Base-by-base conservation (phyloP, 2,888 invertebrate species). In the Megaustenia siamemsis region DNA sequence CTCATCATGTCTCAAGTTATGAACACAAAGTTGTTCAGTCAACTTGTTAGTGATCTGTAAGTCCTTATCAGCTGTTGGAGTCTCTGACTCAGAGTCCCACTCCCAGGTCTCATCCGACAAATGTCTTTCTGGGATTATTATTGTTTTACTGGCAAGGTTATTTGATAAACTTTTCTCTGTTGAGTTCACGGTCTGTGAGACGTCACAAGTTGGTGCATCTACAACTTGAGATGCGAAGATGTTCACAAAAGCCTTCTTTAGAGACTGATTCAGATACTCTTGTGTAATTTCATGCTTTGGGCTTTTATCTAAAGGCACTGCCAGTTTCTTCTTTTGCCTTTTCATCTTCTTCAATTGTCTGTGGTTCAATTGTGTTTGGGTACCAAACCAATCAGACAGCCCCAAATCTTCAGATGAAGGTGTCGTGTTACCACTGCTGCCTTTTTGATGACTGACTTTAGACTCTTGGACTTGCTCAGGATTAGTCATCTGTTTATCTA, bases 251-350 rank as follows among this genome's bases (percentile, higher is more conserved):
- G 56, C 53, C 28, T 81, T 49, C 40, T 81, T 71, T 28, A 71
- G n/a, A 28, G 81, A 81, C 35, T 56, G 53, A 32, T 68, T 69
- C 15, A 80, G 28, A 63, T 24, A 60, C 10, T 79, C 79, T 43
- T 28, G 49, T 18, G 79, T 49, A 24, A 68, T 79, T 68, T 66
- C 79, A 43, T 1, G 21, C 15, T 45, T 28, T 45, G 32, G 28
- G 43, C 56, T 60, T 21, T 45, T 79, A 3, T 45, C 4, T 66
- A 5, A 21, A 21, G 28, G 35, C 40, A n/a, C 21, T 35, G 35
- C n/a, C 32, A 35, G 15, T 12, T 35, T 21, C n/a, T 21, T 28
- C 18, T 15, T 38, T 71, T 81, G n/a, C 4, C 1, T 45, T n/a
- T 79, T 66, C 43, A 68, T 24, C 43, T 79, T 43, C n/a, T 40